Conservation (phyloP, 2,797 vertebrate species). For the Neopelma chrysocephalum region DNA sequence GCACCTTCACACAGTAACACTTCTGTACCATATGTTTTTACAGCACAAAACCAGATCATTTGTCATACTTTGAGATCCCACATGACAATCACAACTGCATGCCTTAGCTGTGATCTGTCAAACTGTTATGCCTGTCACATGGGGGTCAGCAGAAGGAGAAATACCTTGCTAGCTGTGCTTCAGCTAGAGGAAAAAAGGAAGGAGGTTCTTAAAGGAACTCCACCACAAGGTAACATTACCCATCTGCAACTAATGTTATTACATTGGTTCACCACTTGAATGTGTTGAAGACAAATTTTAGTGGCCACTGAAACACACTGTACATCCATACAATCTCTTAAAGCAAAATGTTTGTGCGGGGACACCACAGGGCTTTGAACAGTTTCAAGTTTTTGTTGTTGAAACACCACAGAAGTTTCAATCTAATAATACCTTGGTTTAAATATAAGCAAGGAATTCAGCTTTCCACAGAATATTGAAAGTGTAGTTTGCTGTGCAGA, state of each 20-base stretch:
- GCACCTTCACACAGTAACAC: neutral
- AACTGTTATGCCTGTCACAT: neutral
- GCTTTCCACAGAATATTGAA: neutral
- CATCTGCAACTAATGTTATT: neutral
- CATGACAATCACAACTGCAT: conserved; percentile 14
- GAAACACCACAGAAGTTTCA: neutral
- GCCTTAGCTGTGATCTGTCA: conserved; percentile 8
- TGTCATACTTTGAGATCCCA: conserved; percentile 4
- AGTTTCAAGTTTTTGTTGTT: neutral
- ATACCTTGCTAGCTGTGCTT: neutral
- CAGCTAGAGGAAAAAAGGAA: neutral
- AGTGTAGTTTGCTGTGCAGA: neutral
- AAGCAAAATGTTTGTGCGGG: accelerated
- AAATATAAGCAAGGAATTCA: neutral
- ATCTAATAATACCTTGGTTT: neutral
- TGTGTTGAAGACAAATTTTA: neutral
- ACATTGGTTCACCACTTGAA: neutral
- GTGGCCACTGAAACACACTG: neutral
- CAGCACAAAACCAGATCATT: neutral
- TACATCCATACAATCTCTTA: neutral
- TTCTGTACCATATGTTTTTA: conserved; percentile 9
- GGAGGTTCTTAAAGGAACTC: neutral
- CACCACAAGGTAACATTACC: neutral
- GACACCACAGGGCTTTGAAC: neutral
- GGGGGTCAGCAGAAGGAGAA: neutral